Evolutionary conservation across 1,140 invertebrate genomes (phyloP), one percentile per base, ranked within the genome.

Genomic region (Ridgeia piscesae): DNA sequence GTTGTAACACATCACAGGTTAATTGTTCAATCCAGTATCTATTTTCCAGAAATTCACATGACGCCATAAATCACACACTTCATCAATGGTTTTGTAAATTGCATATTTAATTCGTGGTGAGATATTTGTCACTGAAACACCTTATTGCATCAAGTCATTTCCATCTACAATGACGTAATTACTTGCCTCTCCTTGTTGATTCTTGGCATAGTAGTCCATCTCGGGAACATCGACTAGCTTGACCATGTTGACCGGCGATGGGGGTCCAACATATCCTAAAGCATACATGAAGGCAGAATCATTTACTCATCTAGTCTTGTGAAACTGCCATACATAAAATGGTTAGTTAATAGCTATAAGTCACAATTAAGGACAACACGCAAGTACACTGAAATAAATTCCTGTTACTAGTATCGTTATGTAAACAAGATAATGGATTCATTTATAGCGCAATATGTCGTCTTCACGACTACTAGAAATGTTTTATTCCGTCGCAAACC

Each of bases 201-300:
- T 93, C 6, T 93, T 94, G 92, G 99, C 98, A 96, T 97, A 99
- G 95, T 99, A 99, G 95, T 99, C 98, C 98, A 99, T 99, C 96
- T 99, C 99, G 92, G 99, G 98, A 92, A 99, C 99, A 96, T 99
- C 99, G 34, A 98, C 97, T 93, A 99, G 96, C 97, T 99, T 99
- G 90, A 99, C 97, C 95, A 97, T 98, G 95, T 98, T 98, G 96
- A 98, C 99, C 91, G 98, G 97, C 48, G 99, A 97, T 90, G 99
- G 99, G 94, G 98, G 98, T 91, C 99, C 99, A 91, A 99, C 98
- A 96, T 99, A 98, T 89, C 96, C 96, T 95, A 34, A 34, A 42
- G 4, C 42, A 42, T 42, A 42, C 42, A 42, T 42, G 42, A 42
- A 42, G 42, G 35, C n/a, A 33, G 33, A 35, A 42, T 33, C 11